Percentiles rank a stretch among this genome's conserved stretches.
Conservation (phyloP, 2,113 vertebrate genomes). For the Galeopterus variegatus region DNA sequence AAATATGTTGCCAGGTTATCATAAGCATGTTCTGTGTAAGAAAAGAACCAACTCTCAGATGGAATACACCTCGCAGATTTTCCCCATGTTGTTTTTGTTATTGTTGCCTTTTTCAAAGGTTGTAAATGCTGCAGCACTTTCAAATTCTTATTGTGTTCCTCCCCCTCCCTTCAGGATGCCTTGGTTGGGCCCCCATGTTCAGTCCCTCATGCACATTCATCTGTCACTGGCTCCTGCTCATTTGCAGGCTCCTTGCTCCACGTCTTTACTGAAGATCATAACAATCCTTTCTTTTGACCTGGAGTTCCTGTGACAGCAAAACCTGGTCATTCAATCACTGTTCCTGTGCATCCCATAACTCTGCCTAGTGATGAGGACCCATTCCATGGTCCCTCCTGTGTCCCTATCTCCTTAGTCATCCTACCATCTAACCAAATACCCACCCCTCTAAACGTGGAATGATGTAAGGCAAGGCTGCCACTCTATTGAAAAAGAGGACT, state of each 20-base stretch:
- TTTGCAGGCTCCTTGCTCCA: conserved; percentile 73
- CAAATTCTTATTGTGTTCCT: conserved; percentile 69
- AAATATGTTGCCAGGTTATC: not conserved
- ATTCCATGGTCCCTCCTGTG: conserved; percentile 41
- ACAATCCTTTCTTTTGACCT: conserved; percentile 61
- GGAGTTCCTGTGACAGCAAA: conserved; percentile 77
- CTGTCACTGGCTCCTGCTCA: conserved; percentile 82
- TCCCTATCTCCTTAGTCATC: not conserved
- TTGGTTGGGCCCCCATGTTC: conserved; percentile 74
- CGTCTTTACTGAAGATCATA: conserved; percentile 72
- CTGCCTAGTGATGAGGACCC: conserved; percentile 58
- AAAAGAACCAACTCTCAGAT: not conserved
- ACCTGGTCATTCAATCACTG: conserved; percentile 56
- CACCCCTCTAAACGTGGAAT: conserved; percentile 71
- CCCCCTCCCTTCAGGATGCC: conserved; percentile 69
- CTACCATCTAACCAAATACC: conserved; percentile 27
- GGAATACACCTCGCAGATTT: not conserved
- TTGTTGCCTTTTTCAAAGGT: not conserved
- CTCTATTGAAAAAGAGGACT: conserved; percentile 61
- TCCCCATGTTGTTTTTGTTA: conserved; percentile 39
- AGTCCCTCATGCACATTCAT: conserved; percentile 79
- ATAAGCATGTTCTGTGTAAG: not conserved
- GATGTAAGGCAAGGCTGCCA: not conserved
- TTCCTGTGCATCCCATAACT: conserved; percentile 57
- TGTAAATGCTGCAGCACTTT: conserved; percentile 60